Percentiles rank a stretch among this genome's conserved stretches.
phyloP scores from a whole-genome alignment of 2,113 vertebrate genomes.

The Chroicocephalus ridibundus region DNA sequence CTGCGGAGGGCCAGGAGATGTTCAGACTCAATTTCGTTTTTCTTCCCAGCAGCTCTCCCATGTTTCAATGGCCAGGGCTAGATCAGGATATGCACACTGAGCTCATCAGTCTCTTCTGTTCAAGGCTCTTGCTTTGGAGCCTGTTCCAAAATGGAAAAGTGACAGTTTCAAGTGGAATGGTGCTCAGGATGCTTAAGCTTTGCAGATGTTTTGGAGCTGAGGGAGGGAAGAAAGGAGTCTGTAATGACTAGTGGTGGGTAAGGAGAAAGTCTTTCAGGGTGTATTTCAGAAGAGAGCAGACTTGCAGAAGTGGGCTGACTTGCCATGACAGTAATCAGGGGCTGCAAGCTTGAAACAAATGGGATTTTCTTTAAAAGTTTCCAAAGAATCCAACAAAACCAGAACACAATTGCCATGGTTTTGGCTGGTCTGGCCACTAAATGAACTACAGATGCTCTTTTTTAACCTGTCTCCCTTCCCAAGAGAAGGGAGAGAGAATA shows the following conservation, averaged over 20 bases:
- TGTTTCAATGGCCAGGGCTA: neutral
- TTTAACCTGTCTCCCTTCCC: too few species aligned
- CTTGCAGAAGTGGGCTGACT: neutral
- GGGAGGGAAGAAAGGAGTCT: neutral
- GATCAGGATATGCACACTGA: neutral
- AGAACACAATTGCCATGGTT: neutral
- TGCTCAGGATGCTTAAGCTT: neutral
- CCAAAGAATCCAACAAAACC: neutral
- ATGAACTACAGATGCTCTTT: too few species aligned
- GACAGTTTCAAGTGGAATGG: neutral
- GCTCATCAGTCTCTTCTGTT: neutral
- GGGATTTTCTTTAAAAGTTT: neutral
- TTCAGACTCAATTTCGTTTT: neutral
- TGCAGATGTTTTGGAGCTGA: neutral
- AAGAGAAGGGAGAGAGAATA: too few species aligned
- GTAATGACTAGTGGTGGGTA: neutral
- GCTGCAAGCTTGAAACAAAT: neutral
- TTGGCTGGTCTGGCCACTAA: too few species aligned
- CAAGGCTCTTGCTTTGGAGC: neutral
- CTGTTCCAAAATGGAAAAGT: neutral
- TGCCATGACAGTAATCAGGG: neutral
- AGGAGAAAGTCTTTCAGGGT: neutral
- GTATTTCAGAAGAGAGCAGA: neutral
- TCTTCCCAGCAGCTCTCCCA: fast-evolving
- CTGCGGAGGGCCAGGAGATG: neutral